Evolutionary conservation across 2,113 vertebrate genomes (phyloP).

Genomic region (Hypanus sabinus): DNA sequence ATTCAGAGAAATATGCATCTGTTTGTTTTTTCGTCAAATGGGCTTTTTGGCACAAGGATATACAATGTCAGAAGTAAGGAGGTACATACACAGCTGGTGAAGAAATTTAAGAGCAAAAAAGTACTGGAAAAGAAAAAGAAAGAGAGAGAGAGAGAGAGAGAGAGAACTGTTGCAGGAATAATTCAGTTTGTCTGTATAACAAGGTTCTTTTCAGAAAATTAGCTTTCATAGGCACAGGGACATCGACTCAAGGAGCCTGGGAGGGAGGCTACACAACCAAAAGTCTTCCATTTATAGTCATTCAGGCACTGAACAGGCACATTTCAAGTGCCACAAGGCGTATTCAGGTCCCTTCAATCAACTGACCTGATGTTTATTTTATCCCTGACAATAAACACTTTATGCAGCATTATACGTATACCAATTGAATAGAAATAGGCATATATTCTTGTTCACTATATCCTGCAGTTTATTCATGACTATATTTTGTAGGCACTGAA

Average conservation of each 20-base stretch:
- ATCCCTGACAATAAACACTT: slow-evolving; percentile 49
- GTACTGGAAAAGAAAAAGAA: slow-evolving; percentile 42
- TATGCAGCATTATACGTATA: slow-evolving; percentile 33
- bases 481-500: background rate
- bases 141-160: too few relatives aligned
- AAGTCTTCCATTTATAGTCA: slow-evolving; percentile 64
- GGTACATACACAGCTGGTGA: slow-evolving; percentile 38
- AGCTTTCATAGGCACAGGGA: slow-evolving; percentile 51
- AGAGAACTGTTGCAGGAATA: slow-evolving; percentile 45
- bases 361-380: slow-evolving; percentile 60
- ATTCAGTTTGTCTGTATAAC: slow-evolving; percentile 52
- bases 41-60: background rate
- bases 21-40: slow-evolving; percentile 9
- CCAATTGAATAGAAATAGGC: slow-evolving; percentile 48
- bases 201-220: slow-evolving; percentile 56
- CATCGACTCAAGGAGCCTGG: slow-evolving; percentile 50
- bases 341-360: slow-evolving; percentile 58
- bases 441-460: slow-evolving; percentile 39
- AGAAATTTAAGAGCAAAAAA: slow-evolving; percentile 49
- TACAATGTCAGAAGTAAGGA: background rate
- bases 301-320: slow-evolving; percentile 67
- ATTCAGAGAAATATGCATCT: slow-evolving; percentile 41
- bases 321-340: slow-evolving; percentile 66
- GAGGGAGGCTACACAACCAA: slow-evolving; percentile 51
- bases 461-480: background rate